phyloP scores from a whole-genome alignment of 2,113 vertebrate genomes.

The Macrotis lagotis region DNA sequence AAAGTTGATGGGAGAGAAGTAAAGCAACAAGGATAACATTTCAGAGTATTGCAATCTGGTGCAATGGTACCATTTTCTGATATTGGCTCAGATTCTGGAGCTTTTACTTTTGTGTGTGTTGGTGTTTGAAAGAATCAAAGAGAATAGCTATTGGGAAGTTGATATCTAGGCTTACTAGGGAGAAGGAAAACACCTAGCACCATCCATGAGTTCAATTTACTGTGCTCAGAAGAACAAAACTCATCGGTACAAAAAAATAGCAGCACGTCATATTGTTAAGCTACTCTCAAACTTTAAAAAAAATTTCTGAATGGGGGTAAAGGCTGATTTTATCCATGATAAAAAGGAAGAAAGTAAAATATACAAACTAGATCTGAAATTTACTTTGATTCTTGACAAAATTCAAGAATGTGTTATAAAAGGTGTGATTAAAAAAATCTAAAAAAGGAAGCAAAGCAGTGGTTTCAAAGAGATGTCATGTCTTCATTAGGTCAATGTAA shows the following conservation, averaged over 20 bases:
- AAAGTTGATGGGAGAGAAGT: conserved; percentile 63
- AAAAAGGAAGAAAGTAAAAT: not conserved
- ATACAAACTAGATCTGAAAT: not conserved
- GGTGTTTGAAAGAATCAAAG: conserved; percentile 47
- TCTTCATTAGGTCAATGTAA: not conserved
- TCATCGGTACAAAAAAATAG: not conserved
- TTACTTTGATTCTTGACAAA: not conserved
- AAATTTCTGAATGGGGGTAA: not conserved
- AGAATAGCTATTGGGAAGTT: conserved; percentile 44
- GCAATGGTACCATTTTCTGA: not conserved
- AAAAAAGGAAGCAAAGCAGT: not conserved
- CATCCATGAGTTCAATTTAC: not conserved
- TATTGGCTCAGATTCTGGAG: conserved; percentile 12
- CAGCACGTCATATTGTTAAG: not conserved
- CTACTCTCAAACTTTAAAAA: not conserved
- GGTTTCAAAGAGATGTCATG: not conserved
- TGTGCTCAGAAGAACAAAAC: not conserved
- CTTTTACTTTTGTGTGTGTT: not conserved
- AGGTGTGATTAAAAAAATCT: not conserved
- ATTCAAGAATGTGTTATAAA: not conserved
- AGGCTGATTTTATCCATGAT: not conserved
- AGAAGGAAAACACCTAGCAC: not conserved
- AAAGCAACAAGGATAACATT: conserved; percentile 52
- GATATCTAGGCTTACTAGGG: not conserved
- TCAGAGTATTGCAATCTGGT: conserved; percentile 31